Evolutionary conservation across 1,140 invertebrate genomes (phyloP), one percentile per base, ranked within the genome.

Genomic region (Chironomus striatipennis): DNA sequence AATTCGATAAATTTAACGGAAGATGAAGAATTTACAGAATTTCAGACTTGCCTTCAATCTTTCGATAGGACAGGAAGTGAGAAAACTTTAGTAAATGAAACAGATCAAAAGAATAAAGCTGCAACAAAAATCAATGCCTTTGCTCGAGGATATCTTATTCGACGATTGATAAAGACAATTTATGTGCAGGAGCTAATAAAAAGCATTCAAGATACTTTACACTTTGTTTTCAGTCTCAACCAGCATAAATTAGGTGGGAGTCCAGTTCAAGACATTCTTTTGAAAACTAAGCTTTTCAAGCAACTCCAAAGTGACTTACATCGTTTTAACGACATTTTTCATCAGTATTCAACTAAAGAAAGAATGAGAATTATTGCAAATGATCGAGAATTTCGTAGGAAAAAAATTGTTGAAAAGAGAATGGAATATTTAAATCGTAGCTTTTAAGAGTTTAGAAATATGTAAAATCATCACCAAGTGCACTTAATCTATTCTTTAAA

Each of bases 161-260:
- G 94, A 65, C 87, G 93, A 76, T 83, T 96, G 57, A 87, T 95
- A 81, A 85, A 83, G 74, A 94, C 93, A 1, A 91, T 93, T 79
- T 90, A 90, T 77, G 90, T 95, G 3, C 89, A 93, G 80, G 84
- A 85, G 47, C 86, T 94, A 15, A 91, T 95, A 76, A 90, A 91
- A 83, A 93, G 91, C 20, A 93, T 95, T 76, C 86, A 86, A 77
- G 92, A 93, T 79, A 90, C 91, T 4, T 81, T 93, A 70, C 24
- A 34, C 24, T 34, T 34, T 34, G 24, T 34, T 34, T 34, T 34
- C 5, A 34, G 24, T 34, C 24, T 34, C 1, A 34, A 34, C 5
- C 24, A 34, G 5, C 24, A 34, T 34, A 34, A 34, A 34, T 34
- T 34, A 75, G 9, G 79, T 83, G 12, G 85, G 85, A 74, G 84